Percentiles rank a stretch among this genome's conserved stretches.
These are phyloP conservation scores for Ailurus styani DNA, from an alignment of 2,113 vertebrate genomes.

Conservation along the genomic window DNA sequence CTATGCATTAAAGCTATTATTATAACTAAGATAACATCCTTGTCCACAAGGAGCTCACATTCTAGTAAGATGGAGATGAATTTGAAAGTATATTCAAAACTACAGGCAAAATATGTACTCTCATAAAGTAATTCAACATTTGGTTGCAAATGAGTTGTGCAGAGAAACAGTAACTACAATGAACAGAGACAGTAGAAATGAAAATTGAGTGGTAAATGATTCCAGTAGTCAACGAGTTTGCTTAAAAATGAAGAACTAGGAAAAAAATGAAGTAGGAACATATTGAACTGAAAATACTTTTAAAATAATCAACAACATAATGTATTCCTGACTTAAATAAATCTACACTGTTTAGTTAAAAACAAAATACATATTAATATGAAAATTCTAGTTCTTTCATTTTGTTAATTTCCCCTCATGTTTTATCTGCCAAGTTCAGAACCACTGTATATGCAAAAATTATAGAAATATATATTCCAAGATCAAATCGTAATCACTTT, in stretches of 20 bases:
- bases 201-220: neutral
- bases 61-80: neutral
- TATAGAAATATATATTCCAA: slow-evolving; percentile 60
- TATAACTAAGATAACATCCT: neutral
- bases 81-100: neutral
- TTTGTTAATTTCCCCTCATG: slow-evolving; percentile 43
- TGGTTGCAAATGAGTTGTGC: neutral
- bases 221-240: neutral
- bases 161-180: neutral
- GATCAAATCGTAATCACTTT: slow-evolving; percentile 50
- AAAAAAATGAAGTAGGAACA: neutral
- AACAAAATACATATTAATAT: slow-evolving; percentile 54
- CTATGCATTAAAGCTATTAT: neutral
- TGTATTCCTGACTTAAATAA: slow-evolving; percentile 64
- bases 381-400: slow-evolving; percentile 54
- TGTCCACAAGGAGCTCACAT: slow-evolving; percentile 32
- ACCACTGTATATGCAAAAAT: slow-evolving; percentile 59
- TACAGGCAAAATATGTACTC: slow-evolving; percentile 8
- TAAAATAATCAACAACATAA: slow-evolving; percentile 47
- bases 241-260: neutral
- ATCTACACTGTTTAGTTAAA: slow-evolving; percentile 35
- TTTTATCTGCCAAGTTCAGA: slow-evolving; percentile 66
- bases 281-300: slow-evolving; percentile 9
- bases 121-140: neutral
- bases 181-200: neutral